Evolutionary conservation across 1,140 invertebrate genomes (phyloP).

Genomic region (Pogonomyrmex barbatus): DNA sequence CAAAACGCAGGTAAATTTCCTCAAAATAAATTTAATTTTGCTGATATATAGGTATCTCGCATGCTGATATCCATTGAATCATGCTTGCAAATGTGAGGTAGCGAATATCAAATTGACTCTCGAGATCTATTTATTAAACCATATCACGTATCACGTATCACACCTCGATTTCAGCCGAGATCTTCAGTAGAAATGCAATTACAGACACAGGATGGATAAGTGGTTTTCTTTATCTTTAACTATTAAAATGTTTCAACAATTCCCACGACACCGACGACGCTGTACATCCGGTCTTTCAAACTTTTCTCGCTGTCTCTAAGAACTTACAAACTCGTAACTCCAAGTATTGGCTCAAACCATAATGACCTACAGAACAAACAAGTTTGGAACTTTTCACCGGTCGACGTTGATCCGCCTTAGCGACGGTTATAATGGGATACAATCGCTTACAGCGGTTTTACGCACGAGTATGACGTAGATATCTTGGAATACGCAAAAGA

Average conservation of each 20-base stretch:
- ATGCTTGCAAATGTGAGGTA: not conserved
- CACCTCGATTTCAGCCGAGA: not conserved
- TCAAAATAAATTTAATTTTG: not conserved
- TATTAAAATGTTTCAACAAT: constrained; percentile 58
- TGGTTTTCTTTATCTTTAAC: constrained; percentile 31
- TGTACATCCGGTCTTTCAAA: constrained; percentile 27
- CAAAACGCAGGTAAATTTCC: not conserved
- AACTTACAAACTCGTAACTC: constrained; percentile 50
- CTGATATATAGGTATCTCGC: not conserved
- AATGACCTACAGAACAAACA: constrained; percentile 55
- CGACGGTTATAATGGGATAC: constrained; percentile 41
- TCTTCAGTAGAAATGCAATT: not conserved
- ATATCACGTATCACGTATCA: constrained; percentile 1
- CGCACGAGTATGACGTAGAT: not conserved
- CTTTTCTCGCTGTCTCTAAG: constrained; percentile 26
- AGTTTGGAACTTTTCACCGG: constrained; percentile 51
- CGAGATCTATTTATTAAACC: constrained; percentile 2
- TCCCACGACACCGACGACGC: constrained; percentile 20
- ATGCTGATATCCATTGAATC: not conserved
- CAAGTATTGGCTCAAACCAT: constrained; percentile 53
- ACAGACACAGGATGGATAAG: not conserved
- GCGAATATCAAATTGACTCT: not conserved
- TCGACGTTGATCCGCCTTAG: constrained; percentile 47
- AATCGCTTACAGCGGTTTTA: not conserved
- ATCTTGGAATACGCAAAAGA: not conserved